A percentile compares a stretch with the other conserved stretches of the same genome.
Conservation (phyloP, 2,888 invertebrate species). For the Pammene aurita region DNA sequence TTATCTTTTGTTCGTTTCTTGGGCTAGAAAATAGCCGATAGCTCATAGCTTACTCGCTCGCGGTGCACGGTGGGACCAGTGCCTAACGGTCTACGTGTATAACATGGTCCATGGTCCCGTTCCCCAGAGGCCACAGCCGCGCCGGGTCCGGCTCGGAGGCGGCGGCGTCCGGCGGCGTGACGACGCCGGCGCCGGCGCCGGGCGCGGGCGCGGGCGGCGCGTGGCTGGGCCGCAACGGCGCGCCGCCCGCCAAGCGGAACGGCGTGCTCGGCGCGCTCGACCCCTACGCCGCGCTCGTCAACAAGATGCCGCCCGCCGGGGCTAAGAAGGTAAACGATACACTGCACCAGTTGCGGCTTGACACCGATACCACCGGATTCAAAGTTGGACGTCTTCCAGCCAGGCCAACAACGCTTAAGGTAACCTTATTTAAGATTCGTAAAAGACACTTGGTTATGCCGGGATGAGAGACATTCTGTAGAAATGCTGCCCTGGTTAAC, state of each 20-base stretch:
- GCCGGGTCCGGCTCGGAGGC: slow-evolving; percentile 63
- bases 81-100: no score
- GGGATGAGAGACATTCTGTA: no score
- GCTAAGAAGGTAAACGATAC: slow-evolving; percentile 69
- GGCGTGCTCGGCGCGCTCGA: slow-evolving; percentile 62
- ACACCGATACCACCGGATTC: no score
- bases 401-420: no score
- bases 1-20: no score
- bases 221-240: slow-evolving; percentile 63
- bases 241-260: slow-evolving; percentile 63
- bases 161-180: slow-evolving; percentile 31
- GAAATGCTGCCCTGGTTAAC: no score
- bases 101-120: not conserved
- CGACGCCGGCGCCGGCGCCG: slow-evolving; percentile 40
- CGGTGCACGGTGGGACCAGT: no score
- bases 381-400: no score
- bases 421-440: no score
- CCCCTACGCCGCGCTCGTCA: slow-evolving; percentile 74
- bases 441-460: no score
- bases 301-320: slow-evolving; percentile 71
- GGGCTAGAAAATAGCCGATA: no score
- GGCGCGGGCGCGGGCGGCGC: slow-evolving; percentile 30
- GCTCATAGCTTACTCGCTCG: no score
- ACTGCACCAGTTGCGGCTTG: not conserved
- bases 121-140: slow-evolving; percentile 69